Evolutionary conservation across 2,888 invertebrate genomes (phyloP).

Genomic region (Blastobasis adustella): DNA sequence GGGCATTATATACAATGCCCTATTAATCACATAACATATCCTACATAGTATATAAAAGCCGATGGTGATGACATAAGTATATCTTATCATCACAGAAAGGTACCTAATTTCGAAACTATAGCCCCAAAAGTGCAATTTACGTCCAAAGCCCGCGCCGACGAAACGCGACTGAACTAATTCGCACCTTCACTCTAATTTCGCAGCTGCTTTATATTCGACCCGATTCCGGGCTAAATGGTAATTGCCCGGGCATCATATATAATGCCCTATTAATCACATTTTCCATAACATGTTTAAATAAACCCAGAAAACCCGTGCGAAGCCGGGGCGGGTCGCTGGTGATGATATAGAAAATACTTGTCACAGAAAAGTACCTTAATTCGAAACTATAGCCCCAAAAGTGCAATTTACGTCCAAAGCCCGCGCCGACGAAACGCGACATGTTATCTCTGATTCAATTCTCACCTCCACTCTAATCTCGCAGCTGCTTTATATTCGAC

Average conservation of each 20-base stretch:
- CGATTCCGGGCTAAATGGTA: conserved; percentile 41
- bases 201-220: conserved; percentile 43
- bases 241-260: conserved; percentile 13
- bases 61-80: too few species aligned
- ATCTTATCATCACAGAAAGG: too few species aligned
- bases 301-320: too few species aligned
- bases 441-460: conserved; percentile 37
- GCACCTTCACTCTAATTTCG: conserved; percentile 35
- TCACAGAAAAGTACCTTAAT: too few species aligned
- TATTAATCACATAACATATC: too few species aligned
- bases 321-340: too few species aligned
- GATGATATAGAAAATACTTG: too few species aligned
- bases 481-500: conserved; percentile 42
- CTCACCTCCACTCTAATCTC: conserved; percentile 36
- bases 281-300: too few species aligned
- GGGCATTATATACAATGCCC: too few species aligned
- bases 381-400: background rate
- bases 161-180: conserved; percentile 35
- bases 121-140: conserved; percentile 3
- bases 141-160: conserved; percentile 2
- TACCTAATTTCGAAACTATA: too few species aligned
- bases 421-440: conserved; percentile 4
- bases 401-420: conserved; percentile 5
- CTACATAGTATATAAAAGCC: too few species aligned
- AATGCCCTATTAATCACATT: too few species aligned